Evolutionary conservation across 1,140 invertebrate species (phyloP).

Genomic region (Lysiphlebus fabarum): DNA sequence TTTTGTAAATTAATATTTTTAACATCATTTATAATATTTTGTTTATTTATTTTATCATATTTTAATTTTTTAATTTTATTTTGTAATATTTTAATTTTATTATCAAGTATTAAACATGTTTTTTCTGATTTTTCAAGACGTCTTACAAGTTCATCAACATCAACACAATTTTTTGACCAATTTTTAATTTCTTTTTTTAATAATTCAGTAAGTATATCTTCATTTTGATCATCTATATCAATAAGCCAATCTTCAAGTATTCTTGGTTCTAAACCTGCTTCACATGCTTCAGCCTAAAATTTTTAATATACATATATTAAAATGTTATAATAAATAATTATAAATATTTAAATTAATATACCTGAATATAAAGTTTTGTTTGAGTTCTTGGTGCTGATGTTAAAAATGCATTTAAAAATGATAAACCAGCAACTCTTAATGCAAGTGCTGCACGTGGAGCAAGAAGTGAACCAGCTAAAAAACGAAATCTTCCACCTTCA

Average conservation of each 20-base stretch:
- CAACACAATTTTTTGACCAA: conserved; percentile 49
- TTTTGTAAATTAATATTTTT: conserved; percentile 25
- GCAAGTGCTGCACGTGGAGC: conserved; percentile 66
- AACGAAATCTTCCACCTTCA: conserved; percentile 86
- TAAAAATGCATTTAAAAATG: conserved; percentile 81
- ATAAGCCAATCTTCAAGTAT: conserved; percentile 72
- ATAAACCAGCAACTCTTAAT: conserved; percentile 76
- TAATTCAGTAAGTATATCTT: conserved; percentile 37
- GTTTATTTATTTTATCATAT: conserved; percentile 42
- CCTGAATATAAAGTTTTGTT: conserved; percentile 82
- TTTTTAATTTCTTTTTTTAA: conserved; percentile 47
- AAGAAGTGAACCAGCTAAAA: conserved; percentile 83
- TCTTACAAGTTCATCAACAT: conserved; percentile 47
- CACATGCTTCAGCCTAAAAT: conserved; percentile 51
- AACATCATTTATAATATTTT: conserved; percentile 32
- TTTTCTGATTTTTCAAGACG: conserved; percentile 46
- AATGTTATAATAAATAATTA: neutral
- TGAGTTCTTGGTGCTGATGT: conserved; percentile 71
- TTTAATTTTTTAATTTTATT: conserved; percentile 42
- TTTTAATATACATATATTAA: no score
- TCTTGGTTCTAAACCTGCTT: conserved; percentile 50
- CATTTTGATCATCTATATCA: conserved; percentile 49
- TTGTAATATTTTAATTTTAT: conserved; percentile 44
- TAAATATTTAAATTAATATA: conserved; percentile 47
- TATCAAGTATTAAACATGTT: conserved; percentile 45